phyloP scores from a whole-genome alignment of 1,140 invertebrate species.

The Pomacea maculata region DNA sequence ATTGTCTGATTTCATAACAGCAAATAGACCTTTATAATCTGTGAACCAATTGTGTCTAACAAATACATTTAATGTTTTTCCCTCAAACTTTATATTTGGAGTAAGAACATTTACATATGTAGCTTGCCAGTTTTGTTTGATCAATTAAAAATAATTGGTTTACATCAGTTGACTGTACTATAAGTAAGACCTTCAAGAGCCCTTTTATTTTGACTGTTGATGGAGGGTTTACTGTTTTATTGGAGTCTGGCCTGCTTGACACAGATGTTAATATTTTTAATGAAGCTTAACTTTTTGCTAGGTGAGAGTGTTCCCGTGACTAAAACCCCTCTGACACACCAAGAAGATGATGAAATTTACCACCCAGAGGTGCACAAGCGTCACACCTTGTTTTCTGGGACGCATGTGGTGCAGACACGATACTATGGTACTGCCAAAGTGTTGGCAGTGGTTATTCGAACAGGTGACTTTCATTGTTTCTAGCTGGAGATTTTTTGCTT shows the following conservation, averaged over 20 bases:
- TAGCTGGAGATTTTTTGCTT: neutral
- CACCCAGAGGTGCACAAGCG: conserved; percentile 79
- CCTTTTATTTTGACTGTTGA: too few relatives aligned
- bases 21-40: too few relatives aligned
- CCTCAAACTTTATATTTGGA: too few relatives aligned
- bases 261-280: neutral
- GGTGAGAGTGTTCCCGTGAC: conserved; percentile 89
- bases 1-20: too few relatives aligned
- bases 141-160: too few relatives aligned
- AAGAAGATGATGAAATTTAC: conserved; percentile 59
- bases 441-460: conserved; percentile 83
- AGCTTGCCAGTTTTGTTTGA: too few relatives aligned
- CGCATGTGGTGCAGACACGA: conserved; percentile 92
- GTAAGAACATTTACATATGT: too few relatives aligned
- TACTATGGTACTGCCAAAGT: conserved; percentile 79
- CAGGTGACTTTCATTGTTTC: conserved; percentile 62
- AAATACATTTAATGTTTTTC: too few relatives aligned
- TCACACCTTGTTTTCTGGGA: conserved; percentile 94
- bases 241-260: neutral
- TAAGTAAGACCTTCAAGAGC: too few relatives aligned
- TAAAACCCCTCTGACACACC: conserved; percentile 84
- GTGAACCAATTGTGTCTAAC: too few relatives aligned
- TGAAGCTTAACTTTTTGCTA: conserved; percentile 34
- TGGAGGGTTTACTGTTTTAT: neutral
- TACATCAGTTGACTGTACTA: too few relatives aligned